These are phyloP conservation scores for Euwallacea similis DNA, from an alignment of 1,140 invertebrate species.

Conservation along the genomic window DNA sequence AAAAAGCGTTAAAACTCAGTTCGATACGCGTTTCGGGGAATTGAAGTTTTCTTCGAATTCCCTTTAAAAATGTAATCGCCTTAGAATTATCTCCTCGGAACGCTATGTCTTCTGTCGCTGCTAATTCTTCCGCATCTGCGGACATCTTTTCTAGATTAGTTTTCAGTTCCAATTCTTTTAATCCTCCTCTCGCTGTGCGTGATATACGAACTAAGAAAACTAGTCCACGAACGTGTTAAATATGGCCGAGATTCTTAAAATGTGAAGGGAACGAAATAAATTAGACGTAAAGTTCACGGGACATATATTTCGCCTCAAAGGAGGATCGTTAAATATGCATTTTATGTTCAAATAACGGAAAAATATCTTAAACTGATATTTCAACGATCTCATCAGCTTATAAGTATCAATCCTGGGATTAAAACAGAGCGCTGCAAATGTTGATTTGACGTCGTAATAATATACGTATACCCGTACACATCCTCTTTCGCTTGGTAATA, in stretches of 20 bases:
- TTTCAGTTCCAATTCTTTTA: not conserved
- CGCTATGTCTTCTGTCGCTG: not conserved
- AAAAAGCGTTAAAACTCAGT: slow-evolving; percentile 1
- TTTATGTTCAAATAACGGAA: too few species aligned
- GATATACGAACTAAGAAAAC: not conserved
- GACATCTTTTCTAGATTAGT: slow-evolving; percentile 1
- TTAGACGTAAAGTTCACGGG: not conserved
- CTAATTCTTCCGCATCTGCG: slow-evolving; percentile 11
- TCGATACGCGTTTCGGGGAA: not conserved
- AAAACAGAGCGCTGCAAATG: too few species aligned
- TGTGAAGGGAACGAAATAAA: not conserved
- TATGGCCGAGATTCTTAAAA: not conserved
- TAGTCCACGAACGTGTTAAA: not conserved
- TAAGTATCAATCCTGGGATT: too few species aligned
- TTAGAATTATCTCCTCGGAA: slow-evolving; percentile 9
- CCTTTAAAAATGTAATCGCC: slow-evolving; percentile 6
- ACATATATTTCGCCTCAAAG: too few species aligned
- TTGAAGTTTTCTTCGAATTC: not conserved
- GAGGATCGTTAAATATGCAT: too few species aligned
- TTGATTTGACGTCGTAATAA: too few species aligned
- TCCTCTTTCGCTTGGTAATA: not conserved
- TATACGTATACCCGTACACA: not conserved
- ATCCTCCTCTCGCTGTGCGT: not conserved
- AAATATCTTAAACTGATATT: too few species aligned
- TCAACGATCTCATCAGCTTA: too few species aligned